phyloP scores from a whole-genome alignment of 2,797 vertebrate species.

The Atherinosoma microstoma region DNA sequence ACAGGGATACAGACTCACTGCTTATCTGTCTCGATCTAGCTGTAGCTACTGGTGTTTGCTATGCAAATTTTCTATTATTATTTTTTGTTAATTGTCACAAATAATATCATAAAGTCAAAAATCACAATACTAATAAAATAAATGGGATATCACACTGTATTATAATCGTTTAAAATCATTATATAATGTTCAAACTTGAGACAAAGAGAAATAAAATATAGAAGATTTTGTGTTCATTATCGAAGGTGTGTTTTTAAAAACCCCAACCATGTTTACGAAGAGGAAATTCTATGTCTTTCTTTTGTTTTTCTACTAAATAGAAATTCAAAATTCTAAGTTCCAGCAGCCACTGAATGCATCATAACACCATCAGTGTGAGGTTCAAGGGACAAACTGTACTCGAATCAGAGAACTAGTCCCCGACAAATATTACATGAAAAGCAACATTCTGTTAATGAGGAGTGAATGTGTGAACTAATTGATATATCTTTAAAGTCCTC shows the following conservation, averaged over 20 bases:
- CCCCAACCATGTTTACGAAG: not conserved
- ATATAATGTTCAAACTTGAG: not conserved
- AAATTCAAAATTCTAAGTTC: not conserved
- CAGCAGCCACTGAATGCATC: not conserved
- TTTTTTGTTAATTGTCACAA: not conserved
- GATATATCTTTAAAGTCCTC: too few relatives aligned
- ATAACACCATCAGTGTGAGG: not conserved
- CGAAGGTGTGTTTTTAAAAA: not conserved
- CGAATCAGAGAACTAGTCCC: not conserved
- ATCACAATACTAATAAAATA: not conserved
- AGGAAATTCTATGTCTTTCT: not conserved
- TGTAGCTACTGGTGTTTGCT: not conserved
- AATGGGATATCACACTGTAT: not conserved
- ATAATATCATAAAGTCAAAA: not conserved
- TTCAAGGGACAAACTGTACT: too few relatives aligned
- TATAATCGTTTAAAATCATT: not conserved
- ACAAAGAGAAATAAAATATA: not conserved
- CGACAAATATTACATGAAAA: too few relatives aligned
- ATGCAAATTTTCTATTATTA: not conserved
- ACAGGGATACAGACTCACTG: slow-evolving; percentile 3
- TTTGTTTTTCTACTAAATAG: not conserved
- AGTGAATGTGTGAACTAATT: too few relatives aligned
- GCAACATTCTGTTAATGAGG: too few relatives aligned
- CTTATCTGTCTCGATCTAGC: not conserved
- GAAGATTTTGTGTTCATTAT: not conserved